Base-by-base conservation (phyloP, 30 jellyfish, hydroid and myxozoan species). In the Sanderia malayensis region DNA sequence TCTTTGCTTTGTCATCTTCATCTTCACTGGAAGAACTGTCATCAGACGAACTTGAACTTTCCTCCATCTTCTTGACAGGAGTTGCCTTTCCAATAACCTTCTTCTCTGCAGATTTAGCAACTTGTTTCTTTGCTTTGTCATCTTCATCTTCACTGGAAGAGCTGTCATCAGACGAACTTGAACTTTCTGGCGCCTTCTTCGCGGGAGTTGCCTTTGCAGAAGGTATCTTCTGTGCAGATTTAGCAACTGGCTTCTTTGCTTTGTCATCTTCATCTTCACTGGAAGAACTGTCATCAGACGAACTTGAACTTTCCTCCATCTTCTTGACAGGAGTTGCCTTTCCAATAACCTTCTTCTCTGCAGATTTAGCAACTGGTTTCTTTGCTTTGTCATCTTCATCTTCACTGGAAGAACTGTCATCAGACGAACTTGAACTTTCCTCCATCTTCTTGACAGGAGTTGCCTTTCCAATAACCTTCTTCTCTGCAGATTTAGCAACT, bases 261-360 rank as follows among this genome's bases (percentile, higher is more conserved):
- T 10, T 31, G 25, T 74, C 76, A 33, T 58, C 86, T 2, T 74
- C 86, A 74, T n/a, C n/a, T n/a, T 74, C 86, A 74, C 77, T 58
- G 58, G 77, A 58, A 71, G 83, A 71, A 37, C 52, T 37, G 47
- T 61, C 64, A 25, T 74, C 86, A 19, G 76, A 59, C 2, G 70
- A 33, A 7, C 77, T 59, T 6, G 86, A 58, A 22, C 58, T 22
- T 41, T 60, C 64, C 18, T n/a, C n/a, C n/a, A 3, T 78, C 44
- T 59, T 60, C 61, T 74, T 74, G 18, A 71, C 61, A 49, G 64
- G 64, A 49, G 64, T 49, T 9, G 11, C 25, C 64, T 49, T 49
- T 74, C 46, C 67, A 1, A 53, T 24, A 17, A n/a, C 21, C 29
- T 71, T 27, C 45, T 26, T 52, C 73, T 2, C 73, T 27, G 49